Evolutionary conservation across 2,888 invertebrate genomes (phyloP), one percentile per base, ranked within the genome.

Genomic region (Junonia oenone): DNA sequence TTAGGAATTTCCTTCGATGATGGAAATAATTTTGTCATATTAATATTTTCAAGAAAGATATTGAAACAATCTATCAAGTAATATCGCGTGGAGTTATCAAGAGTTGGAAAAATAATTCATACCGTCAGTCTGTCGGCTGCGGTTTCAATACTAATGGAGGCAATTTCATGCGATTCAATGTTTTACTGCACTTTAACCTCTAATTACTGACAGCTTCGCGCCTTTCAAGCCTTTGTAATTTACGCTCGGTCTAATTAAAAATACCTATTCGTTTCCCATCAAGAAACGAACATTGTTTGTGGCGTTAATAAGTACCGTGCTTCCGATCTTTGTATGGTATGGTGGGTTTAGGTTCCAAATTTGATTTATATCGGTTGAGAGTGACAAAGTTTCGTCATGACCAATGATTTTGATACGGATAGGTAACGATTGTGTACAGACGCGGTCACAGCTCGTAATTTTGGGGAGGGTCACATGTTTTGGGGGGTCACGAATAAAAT

Each of bases 131-230:
- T 63, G 53, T 56, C 66, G 68, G 63, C 63, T 68, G 72, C 62
- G 70, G 69, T 68, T 67, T 68, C 59, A 60, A 62, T 60, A 56
- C 66, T 77, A 76, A 78, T 73, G 68, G 68, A 82, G 73, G 71
- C 73, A 79, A 81, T 81, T 80, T 71, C 68, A 75, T 75, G 70
- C 76, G 73, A 70, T 77, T 74, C 68, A 67, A 64, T 65, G 63
- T 69, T 72, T 43, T 43, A 26, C n/a, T 43, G 43, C 43, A 43
- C 22, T 62, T 56, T 56, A 61, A 58, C 43, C 58, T 55, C 52
- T 61, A 61, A 61, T 61, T 56, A 46, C 57, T 58, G 61, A 61
- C 61, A 61, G 53, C 47, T 55, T 61, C 58, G 27, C 61, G 55
- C 58, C 55, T 61, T 51, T 48, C 37, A 55, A 35, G 50, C 46